These are phyloP conservation scores for Xiphorhynchus elegans DNA, from an alignment of 2,113 vertebrate genomes.

Conservation along the genomic window DNA sequence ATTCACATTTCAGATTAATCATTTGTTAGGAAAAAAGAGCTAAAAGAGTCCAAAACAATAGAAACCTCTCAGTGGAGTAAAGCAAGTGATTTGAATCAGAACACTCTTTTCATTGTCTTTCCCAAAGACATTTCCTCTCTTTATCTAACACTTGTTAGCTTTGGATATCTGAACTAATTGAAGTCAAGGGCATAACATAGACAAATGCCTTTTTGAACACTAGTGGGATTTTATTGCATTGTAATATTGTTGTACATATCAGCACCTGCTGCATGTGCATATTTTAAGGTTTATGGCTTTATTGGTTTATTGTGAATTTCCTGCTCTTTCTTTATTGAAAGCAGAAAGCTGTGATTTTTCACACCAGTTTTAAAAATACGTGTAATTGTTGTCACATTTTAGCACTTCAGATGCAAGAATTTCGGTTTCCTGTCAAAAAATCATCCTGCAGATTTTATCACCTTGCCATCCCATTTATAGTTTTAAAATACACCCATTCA, in stretches of 20 bases:
- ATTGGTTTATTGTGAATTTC: conserved; percentile 62
- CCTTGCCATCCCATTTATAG: background rate
- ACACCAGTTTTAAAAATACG: conserved; percentile 25
- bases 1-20: background rate
- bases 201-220: background rate
- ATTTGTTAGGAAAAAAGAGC: background rate
- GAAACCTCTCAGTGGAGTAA: background rate
- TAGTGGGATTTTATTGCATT: background rate
- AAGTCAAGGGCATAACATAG: background rate
- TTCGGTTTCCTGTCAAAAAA: conserved; percentile 39
- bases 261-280: background rate
- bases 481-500: background rate
- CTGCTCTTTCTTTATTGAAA: conserved; percentile 44
- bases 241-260: background rate
- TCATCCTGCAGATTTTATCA: conserved; percentile 9
- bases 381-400: background rate
- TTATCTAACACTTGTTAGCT: background rate
- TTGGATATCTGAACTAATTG: background rate
- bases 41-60: background rate
- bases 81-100: background rate
- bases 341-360: conserved; percentile 58
- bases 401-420: conserved; percentile 4
- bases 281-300: conserved; percentile 10
- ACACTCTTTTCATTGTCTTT: background rate
- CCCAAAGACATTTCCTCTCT: background rate